A percentile compares a stretch with the other conserved stretches of the same genome.
These are phyloP conservation scores for Synanthedon andrenaeformis DNA, from an alignment of 2,888 invertebrate genomes.

Conservation along the genomic window DNA sequence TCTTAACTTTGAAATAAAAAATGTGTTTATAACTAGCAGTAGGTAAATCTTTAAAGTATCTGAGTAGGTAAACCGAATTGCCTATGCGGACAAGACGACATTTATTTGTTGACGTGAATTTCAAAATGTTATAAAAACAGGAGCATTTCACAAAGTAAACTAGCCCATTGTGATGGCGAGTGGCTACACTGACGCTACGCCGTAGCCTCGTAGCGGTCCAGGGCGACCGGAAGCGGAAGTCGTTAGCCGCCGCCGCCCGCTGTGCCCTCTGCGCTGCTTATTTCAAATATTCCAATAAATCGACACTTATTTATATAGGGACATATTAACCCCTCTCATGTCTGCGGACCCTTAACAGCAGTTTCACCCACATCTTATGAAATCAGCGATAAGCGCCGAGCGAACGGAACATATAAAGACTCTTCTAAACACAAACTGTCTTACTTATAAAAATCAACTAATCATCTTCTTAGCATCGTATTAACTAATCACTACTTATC, in stretches of 20 bases:
- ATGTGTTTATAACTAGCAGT: too few species aligned
- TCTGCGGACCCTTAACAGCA: neutral
- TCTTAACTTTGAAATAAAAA: too few species aligned
- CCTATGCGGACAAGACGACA: neutral
- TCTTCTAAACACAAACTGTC: too few species aligned
- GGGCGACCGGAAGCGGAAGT: constrained; percentile 46
- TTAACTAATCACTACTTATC: too few species aligned
- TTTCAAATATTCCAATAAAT: too few species aligned
- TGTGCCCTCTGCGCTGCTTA: constrained; percentile 5
- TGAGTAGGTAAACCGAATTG: neutral
- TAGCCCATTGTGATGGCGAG: neutral
- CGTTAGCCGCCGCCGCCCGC: constrained; percentile 34
- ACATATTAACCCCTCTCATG: too few species aligned
- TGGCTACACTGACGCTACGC: constrained; percentile 16
- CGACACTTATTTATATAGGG: too few species aligned
- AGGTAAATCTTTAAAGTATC: too few species aligned
- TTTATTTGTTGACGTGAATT: constrained; percentile 16
- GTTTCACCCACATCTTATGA: neutral
- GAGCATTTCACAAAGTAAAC: constrained; percentile 28
- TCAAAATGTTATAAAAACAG: constrained; percentile 25
- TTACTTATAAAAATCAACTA: too few species aligned
- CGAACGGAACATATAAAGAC: neutral
- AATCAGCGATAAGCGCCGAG: neutral
- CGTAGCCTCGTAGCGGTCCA: constrained; percentile 10
- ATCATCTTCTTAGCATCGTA: too few species aligned